Conservation (phyloP, 2,797 vertebrate species). For the Peromyscus attwateri region DNA sequence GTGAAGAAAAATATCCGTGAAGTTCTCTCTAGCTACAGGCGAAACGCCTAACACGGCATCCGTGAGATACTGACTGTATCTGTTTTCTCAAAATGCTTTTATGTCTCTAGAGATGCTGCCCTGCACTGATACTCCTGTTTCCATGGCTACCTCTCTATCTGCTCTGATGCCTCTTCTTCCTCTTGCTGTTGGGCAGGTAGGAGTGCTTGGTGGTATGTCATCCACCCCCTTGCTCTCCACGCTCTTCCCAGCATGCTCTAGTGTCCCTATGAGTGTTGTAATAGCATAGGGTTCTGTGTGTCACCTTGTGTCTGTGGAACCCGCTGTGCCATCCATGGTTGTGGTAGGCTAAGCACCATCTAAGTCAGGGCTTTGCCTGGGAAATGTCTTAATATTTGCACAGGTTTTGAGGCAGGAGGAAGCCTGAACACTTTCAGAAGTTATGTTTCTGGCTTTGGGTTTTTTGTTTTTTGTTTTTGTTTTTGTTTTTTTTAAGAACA, state of each 20-base stretch:
- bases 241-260: neutral
- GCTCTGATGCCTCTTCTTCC: neutral
- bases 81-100: conserved; percentile 29
- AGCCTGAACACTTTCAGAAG: neutral
- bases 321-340: neutral
- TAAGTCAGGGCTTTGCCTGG: neutral
- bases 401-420: neutral
- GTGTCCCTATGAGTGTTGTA: neutral
- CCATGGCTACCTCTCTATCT: neutral
- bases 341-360: neutral
- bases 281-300: neutral
- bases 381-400: neutral
- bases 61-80: neutral
- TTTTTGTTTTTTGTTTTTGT: neutral
- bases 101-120: neutral
- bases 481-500: neutral
- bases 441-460: neutral
- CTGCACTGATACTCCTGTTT: neutral
- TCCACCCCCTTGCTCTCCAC: neutral
- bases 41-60: neutral
- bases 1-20: neutral
- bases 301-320: neutral
- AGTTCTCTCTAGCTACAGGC: neutral
- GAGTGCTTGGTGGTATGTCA: neutral
- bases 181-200: neutral